phyloP scores from a whole-genome alignment of 2,888 invertebrate species.

The Augiades crinisus region DNA sequence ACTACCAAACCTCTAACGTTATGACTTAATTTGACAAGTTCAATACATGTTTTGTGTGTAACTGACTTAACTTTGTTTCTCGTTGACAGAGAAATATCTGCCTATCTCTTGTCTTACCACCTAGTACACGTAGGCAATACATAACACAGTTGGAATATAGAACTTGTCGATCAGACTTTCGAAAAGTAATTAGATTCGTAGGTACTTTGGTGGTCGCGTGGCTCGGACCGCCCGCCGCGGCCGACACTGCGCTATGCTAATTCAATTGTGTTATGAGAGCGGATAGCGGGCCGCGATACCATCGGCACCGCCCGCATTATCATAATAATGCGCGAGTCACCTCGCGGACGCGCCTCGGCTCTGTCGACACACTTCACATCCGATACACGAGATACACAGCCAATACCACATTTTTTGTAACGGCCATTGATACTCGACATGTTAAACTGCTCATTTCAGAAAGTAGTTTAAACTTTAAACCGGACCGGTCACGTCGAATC shows the following conservation, averaged over 20 bases:
- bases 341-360: slow-evolving; percentile 46
- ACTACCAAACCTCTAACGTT: too few species aligned
- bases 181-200: slow-evolving; percentile 42
- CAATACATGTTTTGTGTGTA: too few species aligned
- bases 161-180: slow-evolving; percentile 37
- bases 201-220: slow-evolving; percentile 64
- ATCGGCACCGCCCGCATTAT: slow-evolving; percentile 73
- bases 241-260: slow-evolving; percentile 72
- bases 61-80: too few species aligned
- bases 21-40: too few species aligned
- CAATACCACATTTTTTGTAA: slow-evolving; percentile 28
- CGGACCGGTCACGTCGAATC: slow-evolving; percentile 29
- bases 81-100: too few species aligned
- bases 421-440: slow-evolving; percentile 26
- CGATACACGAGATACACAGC: slow-evolving; percentile 35
- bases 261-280: slow-evolving; percentile 76
- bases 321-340: slow-evolving; percentile 79
- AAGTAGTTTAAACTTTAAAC: slow-evolving; percentile 12
- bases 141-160: background rate
- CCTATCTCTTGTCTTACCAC: too few species aligned
- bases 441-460: slow-evolving; percentile 8
- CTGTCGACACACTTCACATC: slow-evolving; percentile 56
- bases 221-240: slow-evolving; percentile 72
- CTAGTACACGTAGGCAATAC: too few species aligned
- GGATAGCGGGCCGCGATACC: slow-evolving; percentile 61